phyloP scores from a whole-genome alignment of 2,888 invertebrate genomes.

The Lasioglossum zephyrum region DNA sequence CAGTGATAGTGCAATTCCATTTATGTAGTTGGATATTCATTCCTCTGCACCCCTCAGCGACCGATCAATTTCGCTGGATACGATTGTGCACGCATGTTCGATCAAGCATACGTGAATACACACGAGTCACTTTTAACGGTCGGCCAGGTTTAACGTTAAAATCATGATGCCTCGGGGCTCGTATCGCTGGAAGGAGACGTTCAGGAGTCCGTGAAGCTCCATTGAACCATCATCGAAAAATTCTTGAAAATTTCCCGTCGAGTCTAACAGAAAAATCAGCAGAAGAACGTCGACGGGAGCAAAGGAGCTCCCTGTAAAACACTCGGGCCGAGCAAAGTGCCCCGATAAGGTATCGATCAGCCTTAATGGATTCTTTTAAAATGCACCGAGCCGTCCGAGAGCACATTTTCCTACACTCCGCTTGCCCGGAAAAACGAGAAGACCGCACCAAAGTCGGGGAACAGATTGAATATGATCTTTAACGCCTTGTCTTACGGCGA shows the following conservation, averaged over 20 bases:
- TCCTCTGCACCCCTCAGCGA: too few relatives aligned
- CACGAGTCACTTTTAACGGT: too few relatives aligned
- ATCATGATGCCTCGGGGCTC: too few relatives aligned
- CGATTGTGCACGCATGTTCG: too few relatives aligned
- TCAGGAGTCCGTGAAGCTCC: too few relatives aligned
- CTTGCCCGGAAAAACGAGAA: background rate
- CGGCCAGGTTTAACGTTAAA: too few relatives aligned
- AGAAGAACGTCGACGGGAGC: background rate
- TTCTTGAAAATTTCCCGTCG: background rate
- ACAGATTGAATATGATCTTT: slow-evolving; percentile 10
- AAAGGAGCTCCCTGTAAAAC: background rate
- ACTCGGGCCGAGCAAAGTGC: background rate
- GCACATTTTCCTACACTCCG: background rate
- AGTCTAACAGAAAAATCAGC: background rate
- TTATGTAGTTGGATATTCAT: too few relatives aligned
- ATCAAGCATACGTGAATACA: too few relatives aligned
- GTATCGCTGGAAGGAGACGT: too few relatives aligned
- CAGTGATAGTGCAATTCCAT: too few relatives aligned
- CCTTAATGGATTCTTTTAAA: slow-evolving; percentile 19
- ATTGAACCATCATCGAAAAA: background rate
- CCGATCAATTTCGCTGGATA: too few relatives aligned
- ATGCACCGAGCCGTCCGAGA: slow-evolving; percentile 4
- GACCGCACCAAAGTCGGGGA: background rate
- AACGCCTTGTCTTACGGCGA: background rate
- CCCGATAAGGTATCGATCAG: slow-evolving; percentile 13